Evolutionary conservation across 1,140 invertebrate species (phyloP), one percentile per base, ranked within the genome.

Genomic region (Eufriesea mexicana): DNA sequence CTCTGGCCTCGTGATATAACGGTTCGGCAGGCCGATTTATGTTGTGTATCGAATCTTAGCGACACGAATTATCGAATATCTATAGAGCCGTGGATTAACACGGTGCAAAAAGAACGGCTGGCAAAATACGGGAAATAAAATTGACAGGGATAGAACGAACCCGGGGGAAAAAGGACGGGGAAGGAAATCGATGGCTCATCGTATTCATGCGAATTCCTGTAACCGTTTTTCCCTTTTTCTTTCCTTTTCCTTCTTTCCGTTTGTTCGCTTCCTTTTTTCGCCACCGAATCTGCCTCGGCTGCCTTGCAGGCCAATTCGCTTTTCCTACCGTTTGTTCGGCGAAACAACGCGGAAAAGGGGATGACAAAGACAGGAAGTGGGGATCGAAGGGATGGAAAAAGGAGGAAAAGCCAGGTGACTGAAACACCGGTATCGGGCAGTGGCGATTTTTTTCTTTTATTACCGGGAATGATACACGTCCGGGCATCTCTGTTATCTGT

Each of bases 401-500:
- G 35, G 35, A 35, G 35, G 35, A 35, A 35, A 1, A 35, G 35
- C n/a, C 8, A 14, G 16, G 23, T 59, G 55, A n/a, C 18, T 61
- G 72, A 55, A 42, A 54, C 23, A 51, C 62, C 25, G 45, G 4
- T 9, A 35, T 73, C 59, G 23, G 55, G n/a, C 5, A 16, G n/a
- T 18, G 20, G n/a, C 57, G 42, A 62, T 42, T 25, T 54, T 75
- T 25, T 66, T 16, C 57, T 47, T 62, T 75, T 75, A 51, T 51
- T 66, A 25, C 18, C 23, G 47, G 20, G 74, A n/a, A 64, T 64
- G 74, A 76, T 64, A 18, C 54, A 76, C 59, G 18, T 10, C 18
- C 47, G 6, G 25, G 23, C 25, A 35, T 67, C 62, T 66, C 49
- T 78, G 75, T 68, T 68, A 57, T 68, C 51, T 28, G 76, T 78